A percentile compares a stretch with the other conserved stretches of the same genome.
Conservation (phyloP, 2,113 vertebrate genomes). For the Scytalopus superciliaris region DNA sequence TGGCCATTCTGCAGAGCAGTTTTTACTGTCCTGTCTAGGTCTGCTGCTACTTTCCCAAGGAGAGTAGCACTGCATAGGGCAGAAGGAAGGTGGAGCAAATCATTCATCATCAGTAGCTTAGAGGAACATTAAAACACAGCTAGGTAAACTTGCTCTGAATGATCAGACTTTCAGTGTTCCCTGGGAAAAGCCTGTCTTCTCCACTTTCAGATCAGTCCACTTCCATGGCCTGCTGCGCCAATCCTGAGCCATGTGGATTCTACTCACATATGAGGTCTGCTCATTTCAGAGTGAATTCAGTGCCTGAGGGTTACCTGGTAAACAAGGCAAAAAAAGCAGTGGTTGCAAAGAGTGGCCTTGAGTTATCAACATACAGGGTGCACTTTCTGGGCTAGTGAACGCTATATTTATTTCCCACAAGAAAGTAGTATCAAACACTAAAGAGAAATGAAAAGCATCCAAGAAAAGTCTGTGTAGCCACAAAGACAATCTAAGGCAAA, state of each 20-base stretch:
- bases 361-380: background rate
- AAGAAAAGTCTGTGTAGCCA: background rate
- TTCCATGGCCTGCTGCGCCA: background rate
- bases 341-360: background rate
- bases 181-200: background rate
- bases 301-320: background rate
- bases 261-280: rapidly evolving
- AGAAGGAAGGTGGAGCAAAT: background rate
- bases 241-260: background rate
- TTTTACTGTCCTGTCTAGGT: background rate
- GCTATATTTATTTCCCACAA: background rate
- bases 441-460: background rate
- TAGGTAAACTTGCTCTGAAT: background rate
- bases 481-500: background rate
- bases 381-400: background rate
- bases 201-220: background rate
- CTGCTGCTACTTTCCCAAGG: background rate
- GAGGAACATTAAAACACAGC: background rate
- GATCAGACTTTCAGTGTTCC: background rate
- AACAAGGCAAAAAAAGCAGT: background rate
- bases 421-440: background rate
- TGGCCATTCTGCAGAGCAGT: rapidly evolving
- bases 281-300: background rate
- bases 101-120: background rate
- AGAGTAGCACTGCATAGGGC: background rate